These are phyloP conservation scores for Venustaconcha ellipsiformis DNA, from an alignment of 1,140 invertebrate genomes.

Conservation along the genomic window DNA sequence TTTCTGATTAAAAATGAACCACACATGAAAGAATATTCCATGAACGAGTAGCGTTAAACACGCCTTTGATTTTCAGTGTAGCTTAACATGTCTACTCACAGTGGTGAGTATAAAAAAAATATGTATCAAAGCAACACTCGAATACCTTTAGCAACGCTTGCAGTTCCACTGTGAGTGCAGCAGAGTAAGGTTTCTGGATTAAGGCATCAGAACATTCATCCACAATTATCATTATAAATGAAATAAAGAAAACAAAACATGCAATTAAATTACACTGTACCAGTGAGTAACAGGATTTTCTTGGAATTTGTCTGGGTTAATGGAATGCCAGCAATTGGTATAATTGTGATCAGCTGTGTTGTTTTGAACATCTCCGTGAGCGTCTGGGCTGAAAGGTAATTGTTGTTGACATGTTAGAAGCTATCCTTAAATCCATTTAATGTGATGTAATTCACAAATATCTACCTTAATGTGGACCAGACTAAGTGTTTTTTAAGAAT, in stretches of 20 bases:
- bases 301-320: conserved; percentile 36
- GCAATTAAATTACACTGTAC: conserved; percentile 24
- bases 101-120: background rate
- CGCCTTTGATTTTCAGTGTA: no score
- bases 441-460: no score
- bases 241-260: background rate
- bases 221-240: background rate
- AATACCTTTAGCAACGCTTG: background rate
- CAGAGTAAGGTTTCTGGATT: background rate
- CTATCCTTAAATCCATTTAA: no score
- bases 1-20: no score
- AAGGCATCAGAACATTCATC: background rate
- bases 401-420: no score
- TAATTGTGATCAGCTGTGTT: no score
- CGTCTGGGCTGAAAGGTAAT: no score
- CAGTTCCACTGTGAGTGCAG: background rate
- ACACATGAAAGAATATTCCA: no score
- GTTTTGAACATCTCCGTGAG: no score
- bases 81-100: background rate
- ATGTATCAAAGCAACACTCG: background rate
- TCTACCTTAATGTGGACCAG: no score
- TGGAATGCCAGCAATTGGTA: conserved; percentile 13
- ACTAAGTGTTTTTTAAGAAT: no score
- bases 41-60: no score
- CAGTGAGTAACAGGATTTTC: conserved; percentile 43